Conservation (phyloP, 2,888 invertebrate genomes). For the Onchidella celtica region DNA sequence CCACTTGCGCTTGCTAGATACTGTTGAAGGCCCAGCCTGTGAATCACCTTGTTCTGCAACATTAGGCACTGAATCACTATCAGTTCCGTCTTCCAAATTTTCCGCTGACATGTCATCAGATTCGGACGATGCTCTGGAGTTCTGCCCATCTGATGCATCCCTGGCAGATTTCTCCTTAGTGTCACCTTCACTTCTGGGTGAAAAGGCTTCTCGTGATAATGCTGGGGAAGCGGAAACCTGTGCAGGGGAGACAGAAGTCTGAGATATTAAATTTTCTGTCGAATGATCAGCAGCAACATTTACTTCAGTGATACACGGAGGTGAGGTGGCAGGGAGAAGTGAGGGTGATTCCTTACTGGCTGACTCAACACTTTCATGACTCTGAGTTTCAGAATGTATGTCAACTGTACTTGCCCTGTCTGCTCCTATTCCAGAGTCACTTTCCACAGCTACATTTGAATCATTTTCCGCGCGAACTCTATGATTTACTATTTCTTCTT, state of each 20-base stretch:
- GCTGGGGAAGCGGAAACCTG: constrained; percentile 31
- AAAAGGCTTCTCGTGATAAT: constrained; percentile 39
- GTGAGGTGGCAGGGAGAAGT: neutral
- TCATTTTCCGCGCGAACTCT: neutral
- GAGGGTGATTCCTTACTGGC: constrained; percentile 6
- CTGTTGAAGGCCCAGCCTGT: too few species aligned
- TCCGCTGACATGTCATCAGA: neutral
- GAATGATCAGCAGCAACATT: constrained; percentile 25
- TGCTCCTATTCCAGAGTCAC: neutral
- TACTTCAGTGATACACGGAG: constrained; percentile 4
- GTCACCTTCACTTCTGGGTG: constrained; percentile 16
- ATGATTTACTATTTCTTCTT: neutral
- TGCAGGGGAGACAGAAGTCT: neutral
- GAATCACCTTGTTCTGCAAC: neutral
- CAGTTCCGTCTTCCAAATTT: neutral
- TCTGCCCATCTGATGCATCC: neutral
- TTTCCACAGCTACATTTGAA: neutral
- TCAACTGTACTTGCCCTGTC: neutral
- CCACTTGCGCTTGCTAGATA: constrained; percentile 47
- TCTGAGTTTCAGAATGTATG: neutral
- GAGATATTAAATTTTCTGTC: constrained; percentile 8
- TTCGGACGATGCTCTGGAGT: neutral
- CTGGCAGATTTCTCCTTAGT: neutral
- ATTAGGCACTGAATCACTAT: neutral
- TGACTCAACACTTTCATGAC: neutral